Conservation (phyloP, 2,113 vertebrate species). For the Theristicus caerulescens region DNA sequence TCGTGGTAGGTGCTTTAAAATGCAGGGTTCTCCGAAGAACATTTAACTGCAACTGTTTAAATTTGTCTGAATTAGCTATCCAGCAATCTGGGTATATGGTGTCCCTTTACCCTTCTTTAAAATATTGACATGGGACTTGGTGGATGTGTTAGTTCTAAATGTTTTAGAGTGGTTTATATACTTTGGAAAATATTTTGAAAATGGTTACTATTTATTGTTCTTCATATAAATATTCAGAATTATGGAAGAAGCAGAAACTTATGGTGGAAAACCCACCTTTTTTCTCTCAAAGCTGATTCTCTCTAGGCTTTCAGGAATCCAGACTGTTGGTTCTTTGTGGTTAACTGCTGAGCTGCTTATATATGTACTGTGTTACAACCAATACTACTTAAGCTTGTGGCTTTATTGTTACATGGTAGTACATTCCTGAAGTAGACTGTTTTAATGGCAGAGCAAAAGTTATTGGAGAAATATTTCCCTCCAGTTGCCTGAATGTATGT, state of each 20-base stretch:
- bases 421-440: not conserved
- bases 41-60: not conserved
- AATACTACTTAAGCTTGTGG: not conserved
- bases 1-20: not conserved
- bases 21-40: accelerated
- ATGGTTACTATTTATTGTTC: not conserved
- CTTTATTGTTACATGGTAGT: not conserved
- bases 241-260: not conserved
- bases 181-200: not conserved
- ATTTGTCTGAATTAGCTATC: not conserved
- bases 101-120: not conserved
- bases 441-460: not conserved
- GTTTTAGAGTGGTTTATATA: not conserved
- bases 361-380: not conserved
- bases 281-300: not conserved
- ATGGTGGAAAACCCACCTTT: accelerated
- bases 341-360: not conserved
- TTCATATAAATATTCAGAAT: not conserved
- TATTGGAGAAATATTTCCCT: not conserved
- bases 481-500: not conserved
- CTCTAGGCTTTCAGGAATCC: not conserved
- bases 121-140: not conserved
- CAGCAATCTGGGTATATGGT: not conserved
- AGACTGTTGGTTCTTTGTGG: not conserved
- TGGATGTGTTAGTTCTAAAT: not conserved